Evolutionary conservation across 2,113 vertebrate genomes (phyloP).

Genomic region (Pongo abelii): DNA sequence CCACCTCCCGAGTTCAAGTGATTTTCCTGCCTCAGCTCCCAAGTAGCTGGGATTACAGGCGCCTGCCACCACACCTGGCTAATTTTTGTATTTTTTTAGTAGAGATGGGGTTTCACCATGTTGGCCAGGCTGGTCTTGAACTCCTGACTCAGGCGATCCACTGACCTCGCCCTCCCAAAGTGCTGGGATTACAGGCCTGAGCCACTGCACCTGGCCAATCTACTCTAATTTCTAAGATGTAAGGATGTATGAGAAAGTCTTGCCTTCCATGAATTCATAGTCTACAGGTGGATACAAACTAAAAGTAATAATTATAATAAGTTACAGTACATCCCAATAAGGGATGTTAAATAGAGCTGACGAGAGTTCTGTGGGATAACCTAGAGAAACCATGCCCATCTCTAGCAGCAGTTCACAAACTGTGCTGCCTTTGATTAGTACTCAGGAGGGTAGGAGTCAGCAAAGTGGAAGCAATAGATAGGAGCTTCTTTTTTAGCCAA

Average conservation of each 20-base stretch:
- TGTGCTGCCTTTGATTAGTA: neutral
- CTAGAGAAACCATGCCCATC: neutral
- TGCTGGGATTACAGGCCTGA: too few relatives aligned
- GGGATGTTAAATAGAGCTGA: neutral
- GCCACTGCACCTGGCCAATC: too few relatives aligned
- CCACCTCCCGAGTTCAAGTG: too few relatives aligned
- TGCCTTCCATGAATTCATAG: neutral
- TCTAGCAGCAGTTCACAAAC: neutral
- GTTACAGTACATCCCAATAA: neutral
- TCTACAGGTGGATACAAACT: neutral
- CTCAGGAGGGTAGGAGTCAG: neutral
- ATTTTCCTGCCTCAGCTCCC: too few relatives aligned
- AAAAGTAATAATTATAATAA: neutral
- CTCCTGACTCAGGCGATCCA: too few relatives aligned
- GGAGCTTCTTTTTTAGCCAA: neutral
- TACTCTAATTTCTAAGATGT: neutral
- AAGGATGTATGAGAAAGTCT: neutral
- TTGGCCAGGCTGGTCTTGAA: too few relatives aligned
- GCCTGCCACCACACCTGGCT: too few relatives aligned
- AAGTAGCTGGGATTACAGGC: too few relatives aligned
- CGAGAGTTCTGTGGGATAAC: neutral
- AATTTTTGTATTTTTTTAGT: too few relatives aligned
- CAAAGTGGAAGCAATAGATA: neutral
- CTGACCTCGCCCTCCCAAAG: too few relatives aligned
- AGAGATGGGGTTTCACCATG: too few relatives aligned